Evolutionary conservation across 2,113 vertebrate species (phyloP), one percentile per base, ranked within the genome.

Genomic region (Pseudopipra pipra): DNA sequence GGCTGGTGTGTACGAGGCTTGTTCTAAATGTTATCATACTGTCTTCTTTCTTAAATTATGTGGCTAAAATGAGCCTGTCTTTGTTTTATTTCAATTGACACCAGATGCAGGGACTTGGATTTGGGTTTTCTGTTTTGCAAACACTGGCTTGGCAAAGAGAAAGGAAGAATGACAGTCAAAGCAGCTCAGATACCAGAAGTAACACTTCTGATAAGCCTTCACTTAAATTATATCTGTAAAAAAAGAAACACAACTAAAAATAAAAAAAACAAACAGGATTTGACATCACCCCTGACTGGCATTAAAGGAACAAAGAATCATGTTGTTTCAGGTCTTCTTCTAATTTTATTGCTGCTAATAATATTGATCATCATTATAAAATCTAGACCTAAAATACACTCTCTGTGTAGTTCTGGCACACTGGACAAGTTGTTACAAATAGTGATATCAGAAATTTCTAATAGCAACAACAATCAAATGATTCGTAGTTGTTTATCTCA

Each of bases 31-130:
- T 92, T 93, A 93, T 94, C 95, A 91, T 76, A 91, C 95, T 93
- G 96, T 96, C 93, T 97, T 80, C 84, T 97, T 95, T 96, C 95
- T 97, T 97, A 97, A 98, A 98, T 96, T 97, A 96, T 94, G 94
- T 97, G 96, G 66, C 93, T 97, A 89, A 95, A 96, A 97, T 77
- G 83, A 98, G 92, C 49, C 92, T 96, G 84, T 91, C 92, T 97
- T 97, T 97, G 94, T 91, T 94, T 97, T 97, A 95, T 97, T 98
- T 97, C 95, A 94, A 93, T 95, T 95, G 93, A 97, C 90, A 86
- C 91, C 93, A 95, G 96, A 96, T 96, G 96, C 89, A 73, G 68
- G 44, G 62, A 84, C 87, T 97, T 95, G 85, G 78, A 97, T 93
- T 95, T 4, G 20, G 65, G 95, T 96, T 96, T 97, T 95, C 47